These are phyloP conservation scores for Morone chrysops DNA, from an alignment of 2,113 vertebrate genomes.

Conservation along the genomic window DNA sequence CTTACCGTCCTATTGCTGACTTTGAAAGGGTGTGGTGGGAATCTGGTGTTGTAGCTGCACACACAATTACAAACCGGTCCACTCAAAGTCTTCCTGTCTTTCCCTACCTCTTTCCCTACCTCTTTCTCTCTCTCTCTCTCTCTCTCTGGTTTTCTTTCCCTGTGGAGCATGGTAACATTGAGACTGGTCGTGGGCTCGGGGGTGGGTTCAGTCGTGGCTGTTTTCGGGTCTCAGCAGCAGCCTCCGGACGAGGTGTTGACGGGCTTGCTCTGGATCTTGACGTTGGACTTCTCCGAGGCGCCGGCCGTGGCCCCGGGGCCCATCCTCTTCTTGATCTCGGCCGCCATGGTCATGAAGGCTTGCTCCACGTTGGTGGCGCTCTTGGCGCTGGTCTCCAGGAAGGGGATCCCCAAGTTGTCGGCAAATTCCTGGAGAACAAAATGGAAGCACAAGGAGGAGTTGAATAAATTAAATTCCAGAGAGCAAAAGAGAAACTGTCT, in stretches of 20 bases:
- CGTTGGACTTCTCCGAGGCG: constrained; percentile 93
- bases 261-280: constrained; percentile 99
- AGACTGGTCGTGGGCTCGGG: constrained; percentile 41
- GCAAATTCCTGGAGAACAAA: constrained; percentile 90
- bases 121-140: constrained; percentile 71
- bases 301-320: constrained; percentile 94
- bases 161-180: constrained; percentile 63
- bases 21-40: constrained; percentile 66
- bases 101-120: background rate
- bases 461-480: background rate
- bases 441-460: too few relatives aligned
- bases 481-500: too few relatives aligned
- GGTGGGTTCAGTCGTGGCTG: constrained; percentile 15
- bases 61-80: constrained; percentile 91
- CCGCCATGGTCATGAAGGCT: constrained; percentile 99
- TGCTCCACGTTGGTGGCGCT: constrained; percentile 99
- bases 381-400: constrained; percentile 98
- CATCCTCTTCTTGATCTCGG: constrained; percentile 99
- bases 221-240: constrained; percentile 86
- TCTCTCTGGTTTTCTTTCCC: constrained; percentile 67
- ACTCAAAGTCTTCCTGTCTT: constrained; percentile 45
- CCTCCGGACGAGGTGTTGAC: constrained; percentile 96
- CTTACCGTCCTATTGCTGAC: constrained; percentile 91
- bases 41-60: constrained; percentile 89
- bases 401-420: constrained; percentile 95